Evolutionary conservation across 2,113 vertebrate genomes (phyloP).

Genomic region (Megaceryle maxima): DNA sequence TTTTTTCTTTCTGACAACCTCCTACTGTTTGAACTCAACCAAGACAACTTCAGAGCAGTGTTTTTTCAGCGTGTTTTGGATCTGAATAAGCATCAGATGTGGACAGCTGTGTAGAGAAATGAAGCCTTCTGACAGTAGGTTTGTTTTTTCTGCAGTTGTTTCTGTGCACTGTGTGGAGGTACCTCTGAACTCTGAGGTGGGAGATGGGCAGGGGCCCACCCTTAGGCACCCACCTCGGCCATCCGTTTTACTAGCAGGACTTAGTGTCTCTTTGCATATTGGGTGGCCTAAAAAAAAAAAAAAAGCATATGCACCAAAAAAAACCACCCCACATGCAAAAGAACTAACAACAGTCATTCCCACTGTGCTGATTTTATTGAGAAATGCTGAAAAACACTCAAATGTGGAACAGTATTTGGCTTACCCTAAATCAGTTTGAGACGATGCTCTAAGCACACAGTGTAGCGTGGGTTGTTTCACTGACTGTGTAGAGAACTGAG

Average conservation of each 20-base stretch:
- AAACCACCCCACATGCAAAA: not conserved
- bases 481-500: not conserved
- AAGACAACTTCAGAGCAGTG: not conserved
- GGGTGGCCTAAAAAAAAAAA: not conserved
- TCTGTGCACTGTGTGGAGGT: not conserved
- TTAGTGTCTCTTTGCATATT: not conserved
- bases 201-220: not conserved
- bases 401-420: not conserved
- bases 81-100: not conserved
- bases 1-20: not conserved
- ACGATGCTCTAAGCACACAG: rapidly evolving
- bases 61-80: not conserved
- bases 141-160: not conserved
- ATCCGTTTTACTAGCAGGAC: not conserved
- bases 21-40: rapidly evolving
- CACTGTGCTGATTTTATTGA: not conserved
- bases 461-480: rapidly evolving
- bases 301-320: not conserved
- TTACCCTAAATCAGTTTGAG: not conserved
- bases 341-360: not conserved
- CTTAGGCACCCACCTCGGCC: no score
- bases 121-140: not conserved
- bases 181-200: not conserved
- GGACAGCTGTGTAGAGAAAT: not conserved
- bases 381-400: not conserved